Evolutionary conservation across 2,797 vertebrate species (phyloP).

Genomic region (Myotis findleyi): DNA sequence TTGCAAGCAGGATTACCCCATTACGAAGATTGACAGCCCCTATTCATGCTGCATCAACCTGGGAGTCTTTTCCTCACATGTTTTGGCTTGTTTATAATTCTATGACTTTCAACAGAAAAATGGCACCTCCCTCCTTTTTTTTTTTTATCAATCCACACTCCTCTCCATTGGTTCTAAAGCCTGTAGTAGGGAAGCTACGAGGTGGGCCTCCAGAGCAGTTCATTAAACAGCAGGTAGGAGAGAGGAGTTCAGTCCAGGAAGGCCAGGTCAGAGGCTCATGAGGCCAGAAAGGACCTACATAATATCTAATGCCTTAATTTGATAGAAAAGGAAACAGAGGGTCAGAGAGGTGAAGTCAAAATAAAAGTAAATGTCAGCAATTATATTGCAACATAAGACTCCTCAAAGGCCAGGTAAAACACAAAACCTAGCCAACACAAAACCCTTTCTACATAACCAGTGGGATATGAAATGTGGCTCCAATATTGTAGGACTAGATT

Average conservation of each 20-base stretch:
- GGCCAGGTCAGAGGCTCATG: neutral
- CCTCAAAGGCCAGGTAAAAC: slow-evolving; percentile 8
- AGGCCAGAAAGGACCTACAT: neutral
- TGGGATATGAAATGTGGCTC: neutral
- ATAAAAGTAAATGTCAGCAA: slow-evolving; percentile 30
- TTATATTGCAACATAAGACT: neutral
- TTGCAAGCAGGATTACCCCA: slow-evolving; percentile 23
- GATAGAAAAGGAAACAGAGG: slow-evolving; percentile 37
- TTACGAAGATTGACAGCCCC: neutral
- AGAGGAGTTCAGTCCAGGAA: neutral
- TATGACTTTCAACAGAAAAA: neutral
- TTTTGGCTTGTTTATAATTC: slow-evolving; percentile 39
- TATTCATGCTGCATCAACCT: neutral
- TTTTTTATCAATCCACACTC: neutral
- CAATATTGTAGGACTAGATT: neutral
- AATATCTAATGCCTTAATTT: neutral
- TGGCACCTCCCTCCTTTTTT: neutral
- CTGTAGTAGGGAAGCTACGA: neutral
- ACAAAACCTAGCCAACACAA: neutral
- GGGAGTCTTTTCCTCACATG: neutral
- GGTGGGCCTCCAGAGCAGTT: neutral
- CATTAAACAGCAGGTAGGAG: neutral
- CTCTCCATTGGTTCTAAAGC: neutral
- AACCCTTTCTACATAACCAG: neutral
- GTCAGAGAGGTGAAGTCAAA: slow-evolving; percentile 29